These are phyloP conservation scores for Poecilia velifera DNA, from an alignment of 2,797 vertebrate genomes.

Conservation along the genomic window DNA sequence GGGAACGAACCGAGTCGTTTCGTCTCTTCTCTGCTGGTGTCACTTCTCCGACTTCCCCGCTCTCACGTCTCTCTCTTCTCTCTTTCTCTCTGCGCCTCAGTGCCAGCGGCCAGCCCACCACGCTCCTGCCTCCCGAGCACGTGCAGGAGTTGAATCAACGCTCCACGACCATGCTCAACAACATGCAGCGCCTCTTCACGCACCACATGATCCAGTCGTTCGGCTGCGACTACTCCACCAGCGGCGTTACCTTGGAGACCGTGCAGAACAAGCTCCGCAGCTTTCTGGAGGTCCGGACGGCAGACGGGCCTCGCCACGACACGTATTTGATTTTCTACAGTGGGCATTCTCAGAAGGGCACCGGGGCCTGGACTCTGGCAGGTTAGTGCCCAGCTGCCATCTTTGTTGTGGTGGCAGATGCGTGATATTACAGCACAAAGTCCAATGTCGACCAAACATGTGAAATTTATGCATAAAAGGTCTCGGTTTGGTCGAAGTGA, in stretches of 20 bases:
- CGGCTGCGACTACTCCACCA: conserved; percentile 97
- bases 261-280: conserved; percentile 88
- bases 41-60: conserved; percentile 1
- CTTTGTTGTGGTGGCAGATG: background rate
- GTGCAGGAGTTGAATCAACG: conserved; percentile 91
- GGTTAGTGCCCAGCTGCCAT: conserved; percentile 78
- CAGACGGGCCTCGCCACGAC: conserved; percentile 95
- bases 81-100: conserved; percentile 66
- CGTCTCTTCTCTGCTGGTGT: background rate
- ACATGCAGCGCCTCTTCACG: conserved; percentile 94
- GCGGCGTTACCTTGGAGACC: conserved; percentile 88
- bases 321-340: conserved; percentile 97
- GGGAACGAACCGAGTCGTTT: background rate
- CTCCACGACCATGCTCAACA: conserved; percentile 92
- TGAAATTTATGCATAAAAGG: too few relatives aligned
- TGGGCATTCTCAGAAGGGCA: conserved; percentile 89
- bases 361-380: conserved; percentile 93
- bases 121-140: conserved; percentile 90
- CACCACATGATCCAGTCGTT: conserved; percentile 97
- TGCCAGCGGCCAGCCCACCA: conserved; percentile 87
- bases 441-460: too few relatives aligned
- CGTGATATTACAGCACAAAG: too few relatives aligned
- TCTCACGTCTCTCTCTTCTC: too few relatives aligned
- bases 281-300: conserved; percentile 92
- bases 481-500: too few relatives aligned